A percentile compares a stretch with the other conserved stretches of the same genome.
Conservation (phyloP, 2,797 vertebrate species). For the Artibeus jamaicensis region DNA sequence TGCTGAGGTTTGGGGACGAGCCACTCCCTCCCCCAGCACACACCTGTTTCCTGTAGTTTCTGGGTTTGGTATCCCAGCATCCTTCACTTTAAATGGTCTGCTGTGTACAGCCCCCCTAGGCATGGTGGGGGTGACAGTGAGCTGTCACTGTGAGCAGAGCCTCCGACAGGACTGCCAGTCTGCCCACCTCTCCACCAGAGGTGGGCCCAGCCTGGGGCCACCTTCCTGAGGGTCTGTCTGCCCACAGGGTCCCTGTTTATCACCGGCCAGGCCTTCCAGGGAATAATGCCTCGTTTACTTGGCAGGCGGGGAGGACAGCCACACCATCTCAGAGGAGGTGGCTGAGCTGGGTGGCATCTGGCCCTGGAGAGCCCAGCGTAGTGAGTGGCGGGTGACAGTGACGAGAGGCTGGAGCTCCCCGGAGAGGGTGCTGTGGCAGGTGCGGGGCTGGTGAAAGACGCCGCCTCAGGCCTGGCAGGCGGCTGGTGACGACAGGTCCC, state of each 20-base stretch:
- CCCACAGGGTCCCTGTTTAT: background rate
- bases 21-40: background rate
- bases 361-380: background rate
- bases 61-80: background rate
- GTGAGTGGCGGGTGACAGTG: background rate
- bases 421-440: background rate
- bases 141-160: background rate
- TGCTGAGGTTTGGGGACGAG: background rate
- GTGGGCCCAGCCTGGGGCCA: background rate
- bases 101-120: accelerated
- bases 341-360: background rate
- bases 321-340: background rate
- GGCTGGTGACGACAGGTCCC: background rate
- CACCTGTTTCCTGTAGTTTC: background rate
- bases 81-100: background rate
- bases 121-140: background rate
- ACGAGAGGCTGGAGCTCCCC: background rate
- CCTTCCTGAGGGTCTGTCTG: background rate
- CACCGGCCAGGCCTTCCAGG: background rate
- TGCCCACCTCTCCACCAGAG: background rate
- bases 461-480: background rate
- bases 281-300: background rate
- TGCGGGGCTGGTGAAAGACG: conserved; percentile 29
- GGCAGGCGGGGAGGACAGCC: background rate
- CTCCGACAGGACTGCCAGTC: background rate